phyloP scores from a whole-genome alignment of 2,797 vertebrate genomes.

The Acropternis orthonyx region DNA sequence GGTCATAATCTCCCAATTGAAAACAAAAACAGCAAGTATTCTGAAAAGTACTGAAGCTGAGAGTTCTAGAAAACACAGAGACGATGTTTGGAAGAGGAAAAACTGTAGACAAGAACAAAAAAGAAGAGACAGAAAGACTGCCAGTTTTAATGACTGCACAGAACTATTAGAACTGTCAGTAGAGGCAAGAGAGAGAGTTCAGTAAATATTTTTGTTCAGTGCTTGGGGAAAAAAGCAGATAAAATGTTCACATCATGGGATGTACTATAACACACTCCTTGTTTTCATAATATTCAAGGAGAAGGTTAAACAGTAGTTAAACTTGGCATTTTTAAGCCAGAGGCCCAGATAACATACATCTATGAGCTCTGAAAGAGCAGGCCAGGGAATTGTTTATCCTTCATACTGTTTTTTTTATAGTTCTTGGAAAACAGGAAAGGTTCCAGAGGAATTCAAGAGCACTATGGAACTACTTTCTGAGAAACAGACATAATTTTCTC shows the following conservation, averaged over 20 bases:
- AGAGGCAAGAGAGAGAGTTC: not conserved
- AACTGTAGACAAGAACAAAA: not conserved
- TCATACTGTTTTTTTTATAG: not conserved
- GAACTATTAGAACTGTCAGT: not conserved
- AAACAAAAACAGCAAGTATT: not conserved
- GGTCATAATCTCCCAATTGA: not conserved
- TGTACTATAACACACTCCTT: not conserved
- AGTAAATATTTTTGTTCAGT: constrained; percentile 30
- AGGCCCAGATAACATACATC: not conserved
- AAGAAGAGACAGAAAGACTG: not conserved
- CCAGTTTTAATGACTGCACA: not conserved
- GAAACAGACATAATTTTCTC: not conserved
- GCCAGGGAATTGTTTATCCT: not conserved
- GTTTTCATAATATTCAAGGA: not conserved
- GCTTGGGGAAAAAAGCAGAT: constrained; percentile 38
- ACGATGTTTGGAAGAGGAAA: not conserved
- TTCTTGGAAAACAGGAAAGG: not conserved
- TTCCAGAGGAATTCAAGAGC: not conserved
- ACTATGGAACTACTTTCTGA: not conserved
- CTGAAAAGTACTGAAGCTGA: not conserved
- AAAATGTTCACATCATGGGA: not conserved
- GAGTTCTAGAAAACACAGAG: not conserved
- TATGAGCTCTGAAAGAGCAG: not conserved
- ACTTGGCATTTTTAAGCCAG: not conserved
- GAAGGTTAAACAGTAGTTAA: not conserved